Conservation (phyloP, 2,797 vertebrate species). For the Argyrosomus regius region DNA sequence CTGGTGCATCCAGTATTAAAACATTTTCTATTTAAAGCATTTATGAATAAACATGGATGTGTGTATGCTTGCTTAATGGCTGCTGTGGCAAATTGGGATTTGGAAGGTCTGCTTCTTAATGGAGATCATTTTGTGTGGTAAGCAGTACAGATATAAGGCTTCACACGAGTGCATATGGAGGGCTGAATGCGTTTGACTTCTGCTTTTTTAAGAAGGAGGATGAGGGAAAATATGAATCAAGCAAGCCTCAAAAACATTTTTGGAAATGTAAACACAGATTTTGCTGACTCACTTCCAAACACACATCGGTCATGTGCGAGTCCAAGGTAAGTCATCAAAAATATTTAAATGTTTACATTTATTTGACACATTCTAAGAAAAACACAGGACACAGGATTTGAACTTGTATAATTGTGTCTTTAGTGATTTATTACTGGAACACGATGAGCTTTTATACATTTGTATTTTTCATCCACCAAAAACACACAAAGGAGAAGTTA, state of each 20-base stretch:
- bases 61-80: background rate
- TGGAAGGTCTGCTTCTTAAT: background rate
- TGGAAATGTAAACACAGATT: too few species aligned
- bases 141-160: too few species aligned
- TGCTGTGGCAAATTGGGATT: background rate
- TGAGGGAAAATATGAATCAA: too few species aligned
- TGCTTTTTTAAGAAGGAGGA: too few species aligned
- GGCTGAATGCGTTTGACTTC: too few species aligned
- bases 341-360: background rate
- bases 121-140: background rate
- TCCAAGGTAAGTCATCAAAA: too few species aligned
- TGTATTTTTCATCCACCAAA: background rate
- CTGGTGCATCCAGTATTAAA: background rate
- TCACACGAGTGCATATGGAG: too few species aligned
- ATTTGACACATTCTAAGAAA: background rate
- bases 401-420: background rate
- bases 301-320: too few species aligned
- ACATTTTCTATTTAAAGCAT: background rate
- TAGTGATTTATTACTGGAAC: background rate
- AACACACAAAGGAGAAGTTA: constrained; percentile 5
- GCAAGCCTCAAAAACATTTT: too few species aligned
- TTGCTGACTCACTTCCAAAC: too few species aligned
- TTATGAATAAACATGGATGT: background rate
- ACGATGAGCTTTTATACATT: background rate
- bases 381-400: background rate